phyloP scores from a whole-genome alignment of 53 echinoderm and acorn worm genomes.

The Hippasteria phrygiana region DNA sequence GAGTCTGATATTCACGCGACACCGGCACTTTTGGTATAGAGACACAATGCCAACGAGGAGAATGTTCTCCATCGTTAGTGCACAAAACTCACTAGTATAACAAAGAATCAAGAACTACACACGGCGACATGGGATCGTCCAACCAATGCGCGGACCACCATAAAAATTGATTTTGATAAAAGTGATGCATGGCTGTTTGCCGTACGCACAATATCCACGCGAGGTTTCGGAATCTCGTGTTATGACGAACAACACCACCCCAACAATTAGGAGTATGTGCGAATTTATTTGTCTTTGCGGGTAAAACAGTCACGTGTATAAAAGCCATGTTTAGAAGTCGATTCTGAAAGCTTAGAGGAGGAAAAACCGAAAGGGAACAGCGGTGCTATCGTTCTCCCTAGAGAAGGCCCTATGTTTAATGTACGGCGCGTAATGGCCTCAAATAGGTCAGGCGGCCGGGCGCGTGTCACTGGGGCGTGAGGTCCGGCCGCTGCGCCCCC shows the following conservation, averaged over 20 bases:
- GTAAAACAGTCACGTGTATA: slow-evolving; percentile 49
- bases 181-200: neutral
- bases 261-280: slow-evolving; percentile 29
- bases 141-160: too few species aligned
- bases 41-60: too few species aligned
- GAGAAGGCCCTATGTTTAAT: slow-evolving; percentile 49
- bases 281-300: slow-evolving; percentile 44
- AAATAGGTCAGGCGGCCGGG: slow-evolving; percentile 47
- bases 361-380: neutral
- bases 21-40: too few species aligned
- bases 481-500: slow-evolving; percentile 35
- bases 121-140: too few species aligned
- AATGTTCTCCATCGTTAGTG: too few species aligned
- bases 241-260: slow-evolving; percentile 22
- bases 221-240: neutral
- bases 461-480: slow-evolving; percentile 54
- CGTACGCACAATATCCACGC: neutral
- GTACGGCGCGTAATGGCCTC: slow-evolving; percentile 32
- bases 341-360: neutral
- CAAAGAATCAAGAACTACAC: too few species aligned
- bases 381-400: neutral
- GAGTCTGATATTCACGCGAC: too few species aligned
- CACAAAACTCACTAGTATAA: too few species aligned
- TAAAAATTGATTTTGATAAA: neutral
- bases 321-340: neutral